Base-by-base conservation (phyloP, 2,888 invertebrate species). In the Drosophila subquinaria region DNA sequence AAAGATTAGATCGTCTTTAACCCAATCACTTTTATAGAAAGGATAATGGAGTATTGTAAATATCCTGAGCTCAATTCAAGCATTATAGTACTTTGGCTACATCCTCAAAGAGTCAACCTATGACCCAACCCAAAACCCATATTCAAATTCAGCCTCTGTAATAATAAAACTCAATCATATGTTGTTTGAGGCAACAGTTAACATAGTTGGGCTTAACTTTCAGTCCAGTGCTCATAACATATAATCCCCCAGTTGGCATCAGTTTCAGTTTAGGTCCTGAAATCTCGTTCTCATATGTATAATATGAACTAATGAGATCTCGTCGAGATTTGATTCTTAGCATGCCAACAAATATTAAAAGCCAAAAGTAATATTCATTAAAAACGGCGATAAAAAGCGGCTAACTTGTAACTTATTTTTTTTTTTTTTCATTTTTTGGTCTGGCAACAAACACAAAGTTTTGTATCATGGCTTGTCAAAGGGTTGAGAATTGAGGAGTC, bases 361-460 rank as follows among this genome's bases (percentile, higher is more conserved):
- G 79, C 78, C 74, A 69, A 88, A 85, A 76, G 82, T 69, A 86
- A 88, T 86, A 88, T 88, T 86, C 87, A 88, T 89, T 89, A 86
- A 89, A 84, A 88, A 68, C 47, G 52, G 66, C 69, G 48, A 84
- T 86, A 81, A 88, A 88, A 76, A 70, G 77, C 67, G 68, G 69
- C 69, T 65, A 71, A 73, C 73, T 73, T 82, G 73, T 42, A 33
- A 40, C 42, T 33, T 52, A 51, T 38, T 15, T 27, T 15, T 43
- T 50, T 74, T 57, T 20, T 33, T 52, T 51, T 38, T 15, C 20
- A n/a, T 43, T 50, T 74, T 57, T 20, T 55, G 20, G 27, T 17
- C 10, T 59, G 43, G 36, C 51, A 45, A 36, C 51, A 51, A 51
- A 66, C 71, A 75, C 45, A 65, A 45, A 73, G 70, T 79, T 73